Evolutionary conservation across 2,113 vertebrate genomes (phyloP), one percentile per base, ranked within the genome.

Genomic region (Apodemus speciosus): DNA sequence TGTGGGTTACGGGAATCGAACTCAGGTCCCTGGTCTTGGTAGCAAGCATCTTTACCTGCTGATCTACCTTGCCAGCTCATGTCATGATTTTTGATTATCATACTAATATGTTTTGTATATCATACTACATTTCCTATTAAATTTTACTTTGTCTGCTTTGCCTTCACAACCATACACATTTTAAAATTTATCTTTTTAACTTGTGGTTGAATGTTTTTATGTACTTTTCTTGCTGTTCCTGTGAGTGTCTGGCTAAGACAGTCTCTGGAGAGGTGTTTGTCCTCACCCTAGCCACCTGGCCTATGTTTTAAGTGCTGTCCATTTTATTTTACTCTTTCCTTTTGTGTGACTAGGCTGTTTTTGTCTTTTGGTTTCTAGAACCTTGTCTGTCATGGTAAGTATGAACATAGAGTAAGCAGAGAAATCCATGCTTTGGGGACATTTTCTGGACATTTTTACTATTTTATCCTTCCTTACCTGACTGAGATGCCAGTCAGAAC

Each of bases 401-500:
- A 4, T 56, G 23, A 66, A 20, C 58, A 10, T 69, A 93, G 51
- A 91, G 76, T 95, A 84, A 93, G 38, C 64, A 89, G 18, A 85
- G 76, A 90, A 83, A 86, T 81, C 40, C 79, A 11, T 81, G 21
- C 38, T 90, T 60, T 64, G 77, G 77, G 53, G 90, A 85, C 86
- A 75, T 43, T 9, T n/a, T 92, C 49, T 95, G 76, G 88, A 72
- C 93, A 94, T 88, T 90, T 90, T 90, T 88, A 81, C 38, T 51
- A 10, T 46, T 94, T 18, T 6, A n/a, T 2, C 49, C 27, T 16
- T 75, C 68, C 32, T 93, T 32, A 56, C 8, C 64, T 58, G 40
- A 60, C 16, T 27, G 1, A 92, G 89, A 56, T 94, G n/a, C 46
- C 35, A 79, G 27, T 25, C 58, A 75, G 90, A 85, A 66, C 20